These are phyloP conservation scores for Dicrostonyx torquatus DNA, from an alignment of 2,797 vertebrate species.

Conservation along the genomic window DNA sequence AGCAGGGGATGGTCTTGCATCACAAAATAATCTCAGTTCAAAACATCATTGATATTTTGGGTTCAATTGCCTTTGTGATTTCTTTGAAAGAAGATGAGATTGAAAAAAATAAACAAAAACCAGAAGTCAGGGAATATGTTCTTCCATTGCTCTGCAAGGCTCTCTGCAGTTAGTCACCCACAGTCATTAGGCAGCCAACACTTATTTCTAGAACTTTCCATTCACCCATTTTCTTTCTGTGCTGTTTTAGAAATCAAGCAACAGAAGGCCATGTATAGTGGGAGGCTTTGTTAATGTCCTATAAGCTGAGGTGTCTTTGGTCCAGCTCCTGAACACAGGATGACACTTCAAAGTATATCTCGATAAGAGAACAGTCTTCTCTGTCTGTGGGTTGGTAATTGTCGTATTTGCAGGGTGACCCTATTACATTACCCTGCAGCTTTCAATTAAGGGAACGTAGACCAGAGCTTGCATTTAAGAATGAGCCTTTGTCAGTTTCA, in stretches of 20 bases:
- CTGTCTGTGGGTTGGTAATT: neutral
- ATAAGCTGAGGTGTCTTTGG: slow-evolving; percentile 22
- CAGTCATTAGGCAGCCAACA: neutral
- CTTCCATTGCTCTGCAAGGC: neutral
- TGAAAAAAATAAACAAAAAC: neutral
- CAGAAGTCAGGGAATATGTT: neutral
- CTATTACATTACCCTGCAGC: slow-evolving; percentile 5
- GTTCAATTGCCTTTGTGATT: slow-evolving; percentile 7
- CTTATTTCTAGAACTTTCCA: slow-evolving; percentile 29
- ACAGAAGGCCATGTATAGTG: neutral
- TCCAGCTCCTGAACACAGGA: neutral
- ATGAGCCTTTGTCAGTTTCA: neutral
- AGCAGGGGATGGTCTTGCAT: neutral
- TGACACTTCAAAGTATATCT: neutral
- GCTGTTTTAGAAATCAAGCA: slow-evolving; percentile 31
- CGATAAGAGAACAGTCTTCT: neutral
- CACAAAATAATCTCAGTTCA: neutral
- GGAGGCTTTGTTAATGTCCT: slow-evolving; percentile 8
- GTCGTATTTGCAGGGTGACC: slow-evolving; percentile 32
- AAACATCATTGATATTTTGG: neutral
- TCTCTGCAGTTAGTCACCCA: neutral
- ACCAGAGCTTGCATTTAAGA: slow-evolving; percentile 27
- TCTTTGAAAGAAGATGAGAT: neutral
- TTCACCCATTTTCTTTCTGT: slow-evolving; percentile 4
- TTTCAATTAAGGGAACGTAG: slow-evolving; percentile 41